Base-by-base conservation (phyloP, 2,888 invertebrate genomes). In the Andrena bicolor region DNA sequence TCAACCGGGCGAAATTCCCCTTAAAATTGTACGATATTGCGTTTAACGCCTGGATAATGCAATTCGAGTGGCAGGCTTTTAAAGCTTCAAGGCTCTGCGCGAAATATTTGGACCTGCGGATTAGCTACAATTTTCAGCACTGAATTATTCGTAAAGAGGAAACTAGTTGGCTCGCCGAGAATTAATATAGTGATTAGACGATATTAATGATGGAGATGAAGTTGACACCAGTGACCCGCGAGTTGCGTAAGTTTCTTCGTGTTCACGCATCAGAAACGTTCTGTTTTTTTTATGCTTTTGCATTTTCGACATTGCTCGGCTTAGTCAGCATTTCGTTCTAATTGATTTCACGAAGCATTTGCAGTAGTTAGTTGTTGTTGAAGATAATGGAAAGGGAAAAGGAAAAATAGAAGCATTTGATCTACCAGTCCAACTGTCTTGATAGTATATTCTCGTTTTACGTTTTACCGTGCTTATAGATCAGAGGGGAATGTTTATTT, bases 401-500 rank as follows among this genome's bases (percentile, higher is more conserved):
- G 60, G 41, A 49, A 49, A 41, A 13, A 41, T 16, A 41, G 41
- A 28, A 58, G 4, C 28, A 4, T 63, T 23, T 68, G 68, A 58
- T 68, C 71, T 63, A 71, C 61, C 10, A 63, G 10, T 26, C 28
- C 1, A 13, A 20, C 10, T 13, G 32, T 6, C 51, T 66, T 7
- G 23, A 5, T 53, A n/a, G 61, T 72, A 70, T 49, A 77, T 32
- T 65, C 51, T 20, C 53, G 35, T 72, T 75, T 48, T 8, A 10
- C 20, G 63, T 69, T 79, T 49, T 81, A 75, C 20, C 60, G 13
- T 49, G 61, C 7, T 32, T 58, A 68, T 53, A 71, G 75, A 74
- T 83, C 65, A 28, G 58, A 74, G 65, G 75, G 63, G 61, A 77
- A 65, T 73, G 76, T 76, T 80, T 84, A 84, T 82, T 86, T 86